Percentiles rank a stretch among this genome's conserved stretches.
phyloP scores from a whole-genome alignment of 2,888 invertebrate genomes.

The Patella depressa region DNA sequence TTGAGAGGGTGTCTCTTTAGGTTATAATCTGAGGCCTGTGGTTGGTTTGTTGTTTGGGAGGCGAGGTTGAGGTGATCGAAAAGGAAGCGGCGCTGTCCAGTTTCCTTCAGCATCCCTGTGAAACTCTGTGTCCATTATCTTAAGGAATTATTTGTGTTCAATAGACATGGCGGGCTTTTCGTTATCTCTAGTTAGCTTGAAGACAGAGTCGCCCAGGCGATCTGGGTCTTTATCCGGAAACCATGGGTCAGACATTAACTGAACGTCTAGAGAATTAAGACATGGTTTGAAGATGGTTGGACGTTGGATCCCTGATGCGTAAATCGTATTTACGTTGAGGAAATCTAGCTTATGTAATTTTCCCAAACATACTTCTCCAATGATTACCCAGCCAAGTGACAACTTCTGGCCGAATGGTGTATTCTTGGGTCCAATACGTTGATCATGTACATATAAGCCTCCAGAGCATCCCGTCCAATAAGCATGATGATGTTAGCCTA shows the following conservation, averaged over 20 bases:
- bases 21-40: background rate
- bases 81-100: conserved; percentile 27
- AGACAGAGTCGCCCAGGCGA: background rate
- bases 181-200: conserved; percentile 18
- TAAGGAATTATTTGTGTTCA: conserved; percentile 23
- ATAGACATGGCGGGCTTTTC: conserved; percentile 20
- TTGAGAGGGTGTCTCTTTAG: conserved; percentile 12
- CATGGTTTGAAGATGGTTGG: conserved; percentile 8
- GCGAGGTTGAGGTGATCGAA: conserved; percentile 16
- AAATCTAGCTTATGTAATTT: conserved; percentile 23
- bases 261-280: too few relatives aligned
- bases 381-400: conserved; percentile 21
- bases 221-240: too few relatives aligned
- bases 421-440: conserved; percentile 18
- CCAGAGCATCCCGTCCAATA: conserved; percentile 29
- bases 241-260: too few relatives aligned
- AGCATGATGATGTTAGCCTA: conserved; percentile 29
- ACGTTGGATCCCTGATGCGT: background rate
- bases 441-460: conserved; percentile 25
- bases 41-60: conserved; percentile 25
- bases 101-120: conserved; percentile 16
- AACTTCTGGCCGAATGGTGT: background rate
- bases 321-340: conserved; percentile 15
- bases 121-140: conserved; percentile 19
- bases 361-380: conserved; percentile 21